These are phyloP conservation scores for Hirundichthys speculiger DNA, from an alignment of 2,113 vertebrate species.

Conservation along the genomic window DNA sequence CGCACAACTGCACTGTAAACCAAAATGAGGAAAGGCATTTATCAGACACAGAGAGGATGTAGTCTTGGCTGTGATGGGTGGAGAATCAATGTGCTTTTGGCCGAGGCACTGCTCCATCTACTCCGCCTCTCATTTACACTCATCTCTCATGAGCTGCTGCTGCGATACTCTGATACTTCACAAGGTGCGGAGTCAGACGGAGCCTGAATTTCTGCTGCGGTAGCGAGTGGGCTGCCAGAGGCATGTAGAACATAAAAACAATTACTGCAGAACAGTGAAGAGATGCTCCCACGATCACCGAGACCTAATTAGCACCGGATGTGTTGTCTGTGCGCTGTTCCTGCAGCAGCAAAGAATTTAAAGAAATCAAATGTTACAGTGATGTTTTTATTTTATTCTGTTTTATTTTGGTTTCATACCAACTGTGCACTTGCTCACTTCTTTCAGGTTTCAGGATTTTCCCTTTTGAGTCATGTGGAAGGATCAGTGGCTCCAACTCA, in stretches of 20 bases:
- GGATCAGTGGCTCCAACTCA: too few relatives aligned
- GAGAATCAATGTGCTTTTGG: conserved; percentile 60
- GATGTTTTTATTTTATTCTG: background rate
- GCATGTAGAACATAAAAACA: conserved; percentile 22
- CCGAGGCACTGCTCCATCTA: conserved; percentile 34
- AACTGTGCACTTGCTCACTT: background rate
- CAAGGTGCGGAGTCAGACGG: conserved; percentile 14
- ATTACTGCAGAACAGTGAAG: conserved; percentile 9
- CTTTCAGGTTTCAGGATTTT: background rate
- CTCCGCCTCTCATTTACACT: conserved; percentile 49
- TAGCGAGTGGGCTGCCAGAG: conserved; percentile 11
- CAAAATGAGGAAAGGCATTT: conserved; percentile 45
- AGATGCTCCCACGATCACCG: background rate
- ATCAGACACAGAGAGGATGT: conserved; percentile 47
- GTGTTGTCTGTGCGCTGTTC: conserved; percentile 22
- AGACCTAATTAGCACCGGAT: conserved; percentile 40
- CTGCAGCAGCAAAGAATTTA: conserved; percentile 2
- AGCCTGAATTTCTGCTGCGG: conserved; percentile 30
- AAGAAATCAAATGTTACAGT: conserved; percentile 35
- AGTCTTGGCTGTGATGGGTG: conserved; percentile 27
- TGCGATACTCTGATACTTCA: conserved; percentile 8
- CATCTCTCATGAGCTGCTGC: conserved; percentile 46
- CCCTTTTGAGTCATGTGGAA: too few relatives aligned
- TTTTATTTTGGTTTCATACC: too few relatives aligned
- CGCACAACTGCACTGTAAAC: conserved; percentile 42